Conservation (phyloP, 2,888 invertebrate species). For the Rhaphigaster nebulosa region DNA sequence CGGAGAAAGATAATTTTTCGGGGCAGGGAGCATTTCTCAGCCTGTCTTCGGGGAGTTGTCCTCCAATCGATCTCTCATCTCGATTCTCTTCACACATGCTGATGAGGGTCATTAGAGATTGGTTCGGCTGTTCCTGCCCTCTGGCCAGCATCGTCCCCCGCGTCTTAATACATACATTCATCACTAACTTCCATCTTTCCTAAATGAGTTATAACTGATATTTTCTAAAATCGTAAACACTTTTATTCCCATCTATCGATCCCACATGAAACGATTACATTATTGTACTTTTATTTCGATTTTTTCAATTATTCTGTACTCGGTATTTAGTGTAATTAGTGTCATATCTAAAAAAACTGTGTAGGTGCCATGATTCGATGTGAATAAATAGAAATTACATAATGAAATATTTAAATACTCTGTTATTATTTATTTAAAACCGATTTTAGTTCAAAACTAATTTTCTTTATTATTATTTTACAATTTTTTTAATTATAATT, state of each 20-base stretch:
- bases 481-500: no score
- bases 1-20: background rate
- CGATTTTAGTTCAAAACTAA: no score
- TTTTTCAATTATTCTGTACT: background rate
- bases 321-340: no score
- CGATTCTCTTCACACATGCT: constrained; percentile 52
- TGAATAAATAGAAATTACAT: no score
- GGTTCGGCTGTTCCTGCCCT: background rate
- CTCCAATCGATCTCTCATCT: constrained; percentile 6
- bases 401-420: no score
- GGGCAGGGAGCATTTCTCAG: background rate
- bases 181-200: background rate
- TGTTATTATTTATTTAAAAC: no score
- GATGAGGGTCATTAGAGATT: constrained; percentile 41
- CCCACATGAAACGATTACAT: background rate
- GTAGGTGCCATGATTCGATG: no score
- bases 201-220: background rate
- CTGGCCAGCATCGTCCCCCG: background rate
- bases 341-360: no score
- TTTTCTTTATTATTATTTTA: no score
- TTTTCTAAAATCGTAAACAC: background rate
- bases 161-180: background rate
- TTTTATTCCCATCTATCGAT: background rate
- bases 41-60: background rate
- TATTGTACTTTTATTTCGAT: background rate